Evolutionary conservation across 92 coral and sea anemone genomes (phyloP), one percentile per base, ranked within the genome.

Genomic region (Epizoanthus rinbou): DNA sequence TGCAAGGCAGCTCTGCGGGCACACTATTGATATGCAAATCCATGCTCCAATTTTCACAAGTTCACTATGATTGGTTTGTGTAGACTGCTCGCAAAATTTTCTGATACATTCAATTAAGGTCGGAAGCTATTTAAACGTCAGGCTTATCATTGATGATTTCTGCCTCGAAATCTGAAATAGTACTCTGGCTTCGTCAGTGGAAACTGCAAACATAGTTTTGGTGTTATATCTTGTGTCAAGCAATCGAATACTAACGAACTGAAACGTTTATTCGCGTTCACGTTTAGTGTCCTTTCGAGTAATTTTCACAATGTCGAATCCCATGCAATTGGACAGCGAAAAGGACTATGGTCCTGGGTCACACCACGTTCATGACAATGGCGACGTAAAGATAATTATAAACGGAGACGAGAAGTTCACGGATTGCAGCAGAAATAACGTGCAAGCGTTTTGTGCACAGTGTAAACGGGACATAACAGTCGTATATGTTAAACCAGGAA

Each of bases 401-500:
- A 91, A 89, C 50, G 94, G 98, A 17, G 79, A 84, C 18, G 94
- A 93, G 63, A 86, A 88, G 63, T 80, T 89, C 69, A 57, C 87
- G 9, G 64, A 74, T n/a, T 84, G 85, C 9, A 88, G 89, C 3
- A 81, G 91, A 4, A 84, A 85, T 60, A 86, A 76, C 35, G 78
- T 93, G 56, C 90, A 93, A 71, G 98, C 98, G 24, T 93, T 91
- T 52, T 93, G 98, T 76, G 92, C 89, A 75, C 98, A 93, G 73
- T 93, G 98, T 75, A 93, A 93, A 83, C 88, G 90, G 69, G 98
- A 93, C 76, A 93, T 93, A 18, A 91, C 98, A 3, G 98, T 93
- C 1, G 94, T 93, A 57, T 93, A 93, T 81, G 85, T 93, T 43
- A 91, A 93, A 81, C 90, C 98, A 7, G 98, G 92, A 47, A 86